phyloP scores from a whole-genome alignment of 2,888 invertebrate genomes.

The Coelinius sp. region DNA sequence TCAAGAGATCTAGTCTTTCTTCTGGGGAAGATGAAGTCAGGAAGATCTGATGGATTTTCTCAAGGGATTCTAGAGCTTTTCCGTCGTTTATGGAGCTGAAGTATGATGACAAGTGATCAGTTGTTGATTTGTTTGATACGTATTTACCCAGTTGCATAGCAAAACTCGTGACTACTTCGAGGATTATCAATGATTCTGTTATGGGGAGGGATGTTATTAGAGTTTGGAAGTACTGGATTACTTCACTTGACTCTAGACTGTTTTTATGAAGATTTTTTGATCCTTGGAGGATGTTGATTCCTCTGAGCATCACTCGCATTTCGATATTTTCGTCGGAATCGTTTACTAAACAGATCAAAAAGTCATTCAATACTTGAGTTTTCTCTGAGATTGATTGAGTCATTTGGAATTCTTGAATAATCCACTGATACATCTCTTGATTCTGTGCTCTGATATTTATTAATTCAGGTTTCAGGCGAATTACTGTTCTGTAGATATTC shows the following conservation, averaged over 20 bases:
- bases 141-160: conserved; percentile 52
- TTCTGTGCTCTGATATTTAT: conserved; percentile 44
- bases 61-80: conserved; percentile 54
- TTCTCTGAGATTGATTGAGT: conserved; percentile 54
- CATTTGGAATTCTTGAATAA: conserved; percentile 52
- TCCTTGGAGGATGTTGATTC: conserved; percentile 46
- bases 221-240: conserved; percentile 56
- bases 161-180: conserved; percentile 55
- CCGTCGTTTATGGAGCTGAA: conserved; percentile 48
- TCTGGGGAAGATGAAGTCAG: conserved; percentile 45
- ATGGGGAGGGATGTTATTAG: conserved; percentile 55
- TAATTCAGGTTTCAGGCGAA: conserved; percentile 54
- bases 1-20: conserved; percentile 63
- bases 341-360: conserved; percentile 57
- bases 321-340: conserved; percentile 44
- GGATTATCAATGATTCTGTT: conserved; percentile 58
- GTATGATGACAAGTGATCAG: conserved; percentile 53
- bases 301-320: conserved; percentile 48
- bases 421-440: conserved; percentile 57
- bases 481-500: conserved; percentile 57
- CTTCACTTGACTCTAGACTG: conserved; percentile 43
- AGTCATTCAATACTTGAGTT: conserved; percentile 56
- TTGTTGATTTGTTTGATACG: conserved; percentile 52
- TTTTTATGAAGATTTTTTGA: not conserved
- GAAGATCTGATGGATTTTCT: conserved; percentile 55